Conservation (phyloP, 2,113 vertebrate species). For the Phylloscopus whistleri region DNA sequence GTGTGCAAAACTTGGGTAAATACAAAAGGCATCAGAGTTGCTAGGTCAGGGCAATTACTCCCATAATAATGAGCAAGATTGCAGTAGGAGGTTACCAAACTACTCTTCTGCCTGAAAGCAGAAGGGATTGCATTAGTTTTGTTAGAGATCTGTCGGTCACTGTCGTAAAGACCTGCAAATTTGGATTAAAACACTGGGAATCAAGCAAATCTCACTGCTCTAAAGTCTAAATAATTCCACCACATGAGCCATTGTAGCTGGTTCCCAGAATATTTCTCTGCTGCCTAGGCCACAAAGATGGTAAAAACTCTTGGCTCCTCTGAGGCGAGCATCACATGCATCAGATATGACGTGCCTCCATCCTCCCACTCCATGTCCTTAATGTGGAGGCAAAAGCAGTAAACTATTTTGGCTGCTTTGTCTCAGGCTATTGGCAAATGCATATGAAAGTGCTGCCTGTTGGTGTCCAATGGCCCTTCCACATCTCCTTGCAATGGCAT, state of each 20-base stretch:
- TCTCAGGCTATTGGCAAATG: background rate
- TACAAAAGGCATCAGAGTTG: background rate
- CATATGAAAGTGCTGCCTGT: background rate
- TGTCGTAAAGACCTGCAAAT: background rate
- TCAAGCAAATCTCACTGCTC: background rate
- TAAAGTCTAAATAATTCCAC: background rate
- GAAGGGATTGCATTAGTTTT: background rate
- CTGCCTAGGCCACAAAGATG: background rate
- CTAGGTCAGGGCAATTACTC: background rate
- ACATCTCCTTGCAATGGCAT: background rate
- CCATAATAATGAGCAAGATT: background rate
- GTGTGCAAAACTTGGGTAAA: background rate
- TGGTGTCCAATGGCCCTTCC: background rate
- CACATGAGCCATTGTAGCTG: background rate
- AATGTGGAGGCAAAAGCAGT: background rate
- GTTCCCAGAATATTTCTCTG: background rate
- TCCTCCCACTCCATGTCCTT: background rate
- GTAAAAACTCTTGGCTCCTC: background rate
- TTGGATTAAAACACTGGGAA: background rate
- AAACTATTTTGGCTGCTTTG: background rate
- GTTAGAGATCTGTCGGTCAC: background rate
- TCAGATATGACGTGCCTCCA: background rate
- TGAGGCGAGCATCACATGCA: rapidly evolving
- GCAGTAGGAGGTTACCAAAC: background rate
- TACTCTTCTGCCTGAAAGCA: background rate